Base-by-base conservation (phyloP, 2,888 invertebrate species). In the Charanyca ferruginea region DNA sequence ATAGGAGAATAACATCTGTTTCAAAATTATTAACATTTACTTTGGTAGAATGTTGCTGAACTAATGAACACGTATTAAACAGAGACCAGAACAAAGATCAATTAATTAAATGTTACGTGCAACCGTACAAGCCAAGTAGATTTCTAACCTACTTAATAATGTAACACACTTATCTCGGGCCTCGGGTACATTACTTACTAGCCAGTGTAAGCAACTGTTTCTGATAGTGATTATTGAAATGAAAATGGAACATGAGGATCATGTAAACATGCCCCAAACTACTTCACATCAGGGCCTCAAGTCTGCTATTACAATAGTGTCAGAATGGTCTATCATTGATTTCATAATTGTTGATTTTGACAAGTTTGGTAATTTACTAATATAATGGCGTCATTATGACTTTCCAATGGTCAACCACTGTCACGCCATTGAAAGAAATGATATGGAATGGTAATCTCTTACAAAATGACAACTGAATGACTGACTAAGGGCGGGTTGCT, bases 71-170 rank as follows among this genome's bases (percentile, higher is more conserved):
- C 54, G 76, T 76, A 54, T 57, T 59, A 42, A 65, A 55, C 75
- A 66, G 59, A 77, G 58, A 52, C 62, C 51, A 76, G 80, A 76
- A 80, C 80, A 79, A 79, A 80, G 74, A 80, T 81, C 79, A 66
- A 78, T 79, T 79, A 79, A 80, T 71, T 78, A 66, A 59, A 80
- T 73, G 63, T 68, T 71, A 71, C 73, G 61, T 80, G 61, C 78
- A 35, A 64, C 68, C 73, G 61, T 80, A 58, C 78, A 35, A 64
- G 65, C 61, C 22, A 71, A 74, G 63, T 81, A 70, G 71, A 74
- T 78, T 77, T 80, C 66, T 80, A 79, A 77, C 81, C 73, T 54
- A 77, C 65, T 70, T 80, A 71, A 64, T 76, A 78, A 78, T 78
- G 62, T 77, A 76, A 77, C 47, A 73, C 64, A 80, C 70, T 79